These are phyloP conservation scores for Macrosoma leucophasiata DNA, from an alignment of 2,888 invertebrate genomes.

Conservation along the genomic window DNA sequence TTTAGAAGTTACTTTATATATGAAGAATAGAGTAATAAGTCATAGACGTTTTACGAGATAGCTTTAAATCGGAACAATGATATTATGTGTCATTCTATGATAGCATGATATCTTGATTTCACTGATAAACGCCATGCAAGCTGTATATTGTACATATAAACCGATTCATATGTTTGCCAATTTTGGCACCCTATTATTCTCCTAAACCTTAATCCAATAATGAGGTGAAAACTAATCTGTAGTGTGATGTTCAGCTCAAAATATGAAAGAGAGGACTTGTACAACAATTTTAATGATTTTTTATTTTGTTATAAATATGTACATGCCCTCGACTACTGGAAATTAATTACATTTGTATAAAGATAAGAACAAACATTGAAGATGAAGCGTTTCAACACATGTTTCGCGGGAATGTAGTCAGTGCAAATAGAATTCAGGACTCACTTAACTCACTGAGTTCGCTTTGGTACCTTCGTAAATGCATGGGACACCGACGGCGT, in stretches of 20 bases:
- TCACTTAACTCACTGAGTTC: slow-evolving; percentile 48
- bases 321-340: slow-evolving; percentile 45
- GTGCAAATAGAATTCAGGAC: slow-evolving; percentile 38
- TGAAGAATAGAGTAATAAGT: no score
- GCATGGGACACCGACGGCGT: slow-evolving; percentile 38
- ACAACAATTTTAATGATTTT: slow-evolving; percentile 46
- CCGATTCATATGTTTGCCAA: no score
- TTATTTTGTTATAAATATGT: slow-evolving; percentile 50
- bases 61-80: no score
- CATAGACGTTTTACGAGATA: no score
- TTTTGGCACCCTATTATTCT: no score
- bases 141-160: no score
- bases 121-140: no score
- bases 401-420: slow-evolving; percentile 45
- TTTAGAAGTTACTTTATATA: no score
- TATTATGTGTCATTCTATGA: no score
- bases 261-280: slow-evolving; percentile 38
- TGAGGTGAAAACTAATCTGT: no score
- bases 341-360: slow-evolving; percentile 56
- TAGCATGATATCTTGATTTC: no score
- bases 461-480: slow-evolving; percentile 63
- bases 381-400: slow-evolving; percentile 40
- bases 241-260: slow-evolving; percentile 31
- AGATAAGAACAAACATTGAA: slow-evolving; percentile 40
- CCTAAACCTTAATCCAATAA: no score